Conservation (phyloP, 2,888 invertebrate species). For the Proisotoma minuta region DNA sequence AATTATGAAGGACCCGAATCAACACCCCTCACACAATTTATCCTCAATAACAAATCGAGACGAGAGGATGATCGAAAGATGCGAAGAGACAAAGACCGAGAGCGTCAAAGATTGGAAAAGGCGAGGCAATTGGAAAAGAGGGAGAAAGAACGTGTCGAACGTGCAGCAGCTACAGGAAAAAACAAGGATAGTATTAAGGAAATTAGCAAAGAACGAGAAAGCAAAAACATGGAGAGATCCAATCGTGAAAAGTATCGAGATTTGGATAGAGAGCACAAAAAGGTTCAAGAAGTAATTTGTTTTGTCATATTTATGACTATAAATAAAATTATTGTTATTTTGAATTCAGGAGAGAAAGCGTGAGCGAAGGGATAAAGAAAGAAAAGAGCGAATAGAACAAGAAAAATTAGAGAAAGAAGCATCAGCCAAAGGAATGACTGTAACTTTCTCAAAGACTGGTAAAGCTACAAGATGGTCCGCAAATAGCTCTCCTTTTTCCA, state of each 20-base stretch:
- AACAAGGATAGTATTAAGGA: no score
- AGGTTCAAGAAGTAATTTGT: neutral
- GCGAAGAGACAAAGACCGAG: neutral
- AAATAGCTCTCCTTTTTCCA: conserved; percentile 5
- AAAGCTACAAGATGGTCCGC: conserved; percentile 8
- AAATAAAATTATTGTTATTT: neutral
- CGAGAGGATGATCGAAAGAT: neutral
- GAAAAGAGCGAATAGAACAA: neutral
- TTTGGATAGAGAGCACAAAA: neutral
- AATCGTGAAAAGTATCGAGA: neutral
- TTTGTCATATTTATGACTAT: neutral
- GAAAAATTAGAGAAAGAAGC: conserved; percentile 9
- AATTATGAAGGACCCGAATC: neutral
- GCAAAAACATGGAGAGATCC: neutral
- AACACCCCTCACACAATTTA: neutral
- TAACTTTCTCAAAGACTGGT: conserved; percentile 11
- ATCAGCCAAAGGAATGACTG: neutral
- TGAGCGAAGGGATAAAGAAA: conserved; percentile 9
- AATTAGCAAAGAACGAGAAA: no score
- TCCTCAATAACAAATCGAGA: neutral
- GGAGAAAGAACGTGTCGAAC: neutral
- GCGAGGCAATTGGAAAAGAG: neutral
- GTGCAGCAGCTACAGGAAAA: no score
- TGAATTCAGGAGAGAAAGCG: neutral
- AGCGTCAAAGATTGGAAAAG: neutral